These are phyloP conservation scores for Zeugodacus cucurbitae DNA, from an alignment of 1,140 invertebrate species.

Conservation along the genomic window DNA sequence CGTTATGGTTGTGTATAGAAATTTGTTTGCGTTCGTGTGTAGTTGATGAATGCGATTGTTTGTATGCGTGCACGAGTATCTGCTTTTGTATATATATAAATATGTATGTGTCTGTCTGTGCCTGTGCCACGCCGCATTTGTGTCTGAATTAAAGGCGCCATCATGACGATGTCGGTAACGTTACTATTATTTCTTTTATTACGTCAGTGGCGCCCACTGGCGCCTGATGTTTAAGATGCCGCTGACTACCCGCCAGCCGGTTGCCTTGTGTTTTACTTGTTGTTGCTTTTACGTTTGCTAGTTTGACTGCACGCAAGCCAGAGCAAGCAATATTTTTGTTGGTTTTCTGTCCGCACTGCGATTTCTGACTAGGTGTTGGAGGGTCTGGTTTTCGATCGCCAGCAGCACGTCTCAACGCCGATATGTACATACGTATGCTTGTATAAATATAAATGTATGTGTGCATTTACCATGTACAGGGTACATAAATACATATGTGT, in stretches of 20 bases:
- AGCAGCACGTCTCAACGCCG: background rate
- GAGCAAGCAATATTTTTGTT: background rate
- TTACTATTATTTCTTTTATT: conserved; percentile 65
- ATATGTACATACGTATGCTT: background rate
- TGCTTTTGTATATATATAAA: background rate
- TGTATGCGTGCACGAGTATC: too few relatives aligned
- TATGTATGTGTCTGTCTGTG: conserved; percentile 12
- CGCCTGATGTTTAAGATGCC: conserved; percentile 50
- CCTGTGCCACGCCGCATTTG: conserved; percentile 46
- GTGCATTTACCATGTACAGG: too few relatives aligned
- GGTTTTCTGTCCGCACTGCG: background rate
- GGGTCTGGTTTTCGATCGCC: background rate
- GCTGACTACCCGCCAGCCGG: background rate
- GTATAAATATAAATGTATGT: background rate
- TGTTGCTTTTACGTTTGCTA: conserved; percentile 23
- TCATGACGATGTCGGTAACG: conserved; percentile 60
- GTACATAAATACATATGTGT: too few relatives aligned
- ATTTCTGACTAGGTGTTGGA: background rate
- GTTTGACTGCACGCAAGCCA: conserved; percentile 24
- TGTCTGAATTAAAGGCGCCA: conserved; percentile 64
- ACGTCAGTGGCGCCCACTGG: conserved; percentile 66
- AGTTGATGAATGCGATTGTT: background rate
- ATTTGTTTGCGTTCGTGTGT: background rate
- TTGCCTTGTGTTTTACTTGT: conserved; percentile 2
- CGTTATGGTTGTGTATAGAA: background rate